Conservation (phyloP, 1,140 invertebrate species). For the Sinella curviseta region DNA sequence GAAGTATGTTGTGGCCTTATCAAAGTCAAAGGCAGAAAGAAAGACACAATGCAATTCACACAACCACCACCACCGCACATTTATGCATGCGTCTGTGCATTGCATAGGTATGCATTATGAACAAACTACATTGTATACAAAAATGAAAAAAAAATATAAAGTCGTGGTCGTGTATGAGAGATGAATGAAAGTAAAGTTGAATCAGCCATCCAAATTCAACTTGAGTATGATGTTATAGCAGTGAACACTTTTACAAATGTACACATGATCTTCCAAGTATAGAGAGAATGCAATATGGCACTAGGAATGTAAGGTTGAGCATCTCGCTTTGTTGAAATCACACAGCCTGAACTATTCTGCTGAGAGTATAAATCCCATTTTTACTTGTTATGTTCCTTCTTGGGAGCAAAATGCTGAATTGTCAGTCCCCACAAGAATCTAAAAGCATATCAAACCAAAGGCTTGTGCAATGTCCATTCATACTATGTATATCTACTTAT, state of each 20-base stretch:
- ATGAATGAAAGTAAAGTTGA: slow-evolving; percentile 25
- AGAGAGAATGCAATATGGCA: too few relatives aligned
- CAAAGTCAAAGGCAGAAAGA: neutral
- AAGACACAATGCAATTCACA: neutral
- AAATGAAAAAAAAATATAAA: neutral
- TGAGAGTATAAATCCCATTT: neutral
- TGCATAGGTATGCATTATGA: too few relatives aligned
- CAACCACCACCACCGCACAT: too few relatives aligned
- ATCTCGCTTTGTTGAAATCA: neutral
- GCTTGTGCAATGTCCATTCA: too few relatives aligned
- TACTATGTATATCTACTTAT: too few relatives aligned
- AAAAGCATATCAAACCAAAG: too few relatives aligned
- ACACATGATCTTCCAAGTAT: too few relatives aligned
- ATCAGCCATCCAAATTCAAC: neutral
- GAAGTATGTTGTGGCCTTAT: neutral
- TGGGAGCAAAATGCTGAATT: too few relatives aligned
- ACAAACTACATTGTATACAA: neutral
- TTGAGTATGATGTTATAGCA: neutral
- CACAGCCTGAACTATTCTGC: neutral
- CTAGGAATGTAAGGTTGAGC: neutral
- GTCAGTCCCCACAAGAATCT: too few relatives aligned
- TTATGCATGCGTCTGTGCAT: too few relatives aligned
- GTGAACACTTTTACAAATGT: neutral
- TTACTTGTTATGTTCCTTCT: neutral
- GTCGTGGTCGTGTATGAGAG: neutral